Conservation (phyloP, 23 tunicate species). For the Styela clava region DNA sequence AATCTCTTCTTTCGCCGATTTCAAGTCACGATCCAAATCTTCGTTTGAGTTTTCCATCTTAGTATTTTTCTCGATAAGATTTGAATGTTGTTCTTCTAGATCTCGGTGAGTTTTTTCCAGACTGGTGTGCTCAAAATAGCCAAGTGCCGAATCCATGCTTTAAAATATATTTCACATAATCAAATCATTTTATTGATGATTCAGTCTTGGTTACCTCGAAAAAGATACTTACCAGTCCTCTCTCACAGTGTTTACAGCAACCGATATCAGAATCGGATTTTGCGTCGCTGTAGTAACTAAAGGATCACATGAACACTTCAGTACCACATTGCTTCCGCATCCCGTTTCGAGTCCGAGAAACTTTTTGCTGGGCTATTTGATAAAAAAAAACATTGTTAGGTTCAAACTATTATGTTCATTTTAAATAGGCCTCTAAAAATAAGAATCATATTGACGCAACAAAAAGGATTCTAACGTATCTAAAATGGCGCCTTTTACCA, state of each 20-base stretch:
- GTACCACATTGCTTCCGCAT: slow-evolving; percentile 46
- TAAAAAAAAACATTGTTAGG: not conserved
- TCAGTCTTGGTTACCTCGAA: too few relatives aligned
- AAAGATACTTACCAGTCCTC: slow-evolving; percentile 32
- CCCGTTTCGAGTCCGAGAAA: slow-evolving; percentile 31
- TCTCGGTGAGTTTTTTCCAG: slow-evolving; percentile 57
- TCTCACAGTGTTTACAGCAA: slow-evolving; percentile 37
- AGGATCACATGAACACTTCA: slow-evolving; percentile 42
- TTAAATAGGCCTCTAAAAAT: too few relatives aligned
- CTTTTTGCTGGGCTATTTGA: not conserved
- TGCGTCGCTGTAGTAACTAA: slow-evolving; percentile 50
- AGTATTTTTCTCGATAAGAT: slow-evolving; percentile 23
- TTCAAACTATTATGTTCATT: too few relatives aligned
- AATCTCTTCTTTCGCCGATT: slow-evolving; percentile 62
- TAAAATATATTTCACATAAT: not conserved
- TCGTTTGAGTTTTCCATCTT: slow-evolving; percentile 25
- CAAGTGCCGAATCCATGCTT: slow-evolving; percentile 64
- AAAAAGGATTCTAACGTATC: too few relatives aligned
- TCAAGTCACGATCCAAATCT: slow-evolving; percentile 28
- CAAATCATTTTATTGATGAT: not conserved
- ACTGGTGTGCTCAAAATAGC: slow-evolving; percentile 66
- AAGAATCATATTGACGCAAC: too few relatives aligned
- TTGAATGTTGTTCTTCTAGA: slow-evolving; percentile 38
- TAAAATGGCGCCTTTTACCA: too few relatives aligned
- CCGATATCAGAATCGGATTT: slow-evolving; percentile 33